Percentiles rank a stretch among this genome's conserved stretches.
phyloP scores from a whole-genome alignment of 2,888 invertebrate genomes.

The Hylaea fasciaria region DNA sequence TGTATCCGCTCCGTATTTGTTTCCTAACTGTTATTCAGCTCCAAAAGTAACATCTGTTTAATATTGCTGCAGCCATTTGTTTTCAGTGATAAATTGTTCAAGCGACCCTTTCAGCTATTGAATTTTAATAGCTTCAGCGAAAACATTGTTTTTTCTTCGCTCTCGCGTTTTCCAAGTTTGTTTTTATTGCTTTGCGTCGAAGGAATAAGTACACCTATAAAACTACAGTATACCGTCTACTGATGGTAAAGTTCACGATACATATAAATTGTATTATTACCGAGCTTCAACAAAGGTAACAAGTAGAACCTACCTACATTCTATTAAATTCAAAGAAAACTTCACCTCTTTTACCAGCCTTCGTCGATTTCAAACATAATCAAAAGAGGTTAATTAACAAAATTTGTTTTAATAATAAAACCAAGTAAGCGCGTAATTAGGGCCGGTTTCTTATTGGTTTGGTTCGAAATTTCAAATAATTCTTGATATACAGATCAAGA shows the following conservation, averaged over 20 bases:
- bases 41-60: conserved; percentile 51
- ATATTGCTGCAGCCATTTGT: conserved; percentile 53
- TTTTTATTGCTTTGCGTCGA: conserved; percentile 13
- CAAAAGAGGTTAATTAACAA: too few relatives aligned
- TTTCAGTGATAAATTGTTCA: conserved; percentile 48
- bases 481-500: too few relatives aligned
- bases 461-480: too few relatives aligned
- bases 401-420: too few relatives aligned
- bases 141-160: conserved; percentile 14
- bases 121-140: conserved; percentile 25
- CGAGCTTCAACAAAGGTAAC: too few relatives aligned
- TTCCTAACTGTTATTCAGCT: conserved; percentile 1
- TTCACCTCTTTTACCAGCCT: neutral
- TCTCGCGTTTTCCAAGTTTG: conserved; percentile 3
- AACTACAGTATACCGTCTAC: too few relatives aligned
- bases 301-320: too few relatives aligned
- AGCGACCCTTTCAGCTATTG: conserved; percentile 24
- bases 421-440: too few relatives aligned
- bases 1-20: neutral
- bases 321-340: too few relatives aligned
- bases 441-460: too few relatives aligned
- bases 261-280: neutral
- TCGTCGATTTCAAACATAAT: too few relatives aligned
- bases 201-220: neutral
- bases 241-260: neutral